phyloP scores from a whole-genome alignment of 2,113 vertebrate genomes.

The Anser cygnoides region DNA sequence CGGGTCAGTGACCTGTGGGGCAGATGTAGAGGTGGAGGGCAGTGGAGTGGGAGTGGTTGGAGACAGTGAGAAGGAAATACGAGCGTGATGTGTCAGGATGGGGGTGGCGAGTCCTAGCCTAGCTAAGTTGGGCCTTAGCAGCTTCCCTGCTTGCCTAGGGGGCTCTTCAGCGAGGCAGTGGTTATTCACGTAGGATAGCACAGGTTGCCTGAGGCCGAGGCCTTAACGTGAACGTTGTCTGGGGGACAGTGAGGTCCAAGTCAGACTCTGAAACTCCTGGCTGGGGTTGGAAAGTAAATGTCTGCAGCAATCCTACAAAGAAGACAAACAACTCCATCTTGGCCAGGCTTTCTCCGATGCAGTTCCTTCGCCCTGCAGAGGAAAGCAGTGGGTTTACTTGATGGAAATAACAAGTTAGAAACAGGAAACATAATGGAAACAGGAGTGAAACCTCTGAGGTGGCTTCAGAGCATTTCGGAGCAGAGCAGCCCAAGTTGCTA shows the following conservation, averaged over 20 bases:
- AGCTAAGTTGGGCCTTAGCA: background rate
- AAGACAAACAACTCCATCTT: slow-evolving; percentile 78
- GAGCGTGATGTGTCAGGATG: background rate
- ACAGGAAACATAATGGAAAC: background rate
- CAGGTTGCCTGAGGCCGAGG: slow-evolving; percentile 71
- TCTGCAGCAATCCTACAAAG: slow-evolving; percentile 74
- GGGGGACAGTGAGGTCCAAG: slow-evolving; percentile 65
- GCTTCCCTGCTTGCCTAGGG: background rate
- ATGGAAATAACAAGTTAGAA: background rate
- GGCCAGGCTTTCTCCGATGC: slow-evolving; percentile 76
- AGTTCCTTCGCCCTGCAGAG: slow-evolving; percentile 74
- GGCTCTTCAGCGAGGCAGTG: background rate
- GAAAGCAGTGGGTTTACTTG: background rate
- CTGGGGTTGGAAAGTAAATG: slow-evolving; percentile 70
- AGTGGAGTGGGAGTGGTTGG: background rate
- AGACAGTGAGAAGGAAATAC: background rate
- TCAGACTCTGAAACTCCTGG: slow-evolving; percentile 48
- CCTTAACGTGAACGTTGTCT: slow-evolving; percentile 73
- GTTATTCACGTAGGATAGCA: slow-evolving; percentile 52
- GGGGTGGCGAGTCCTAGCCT: background rate
- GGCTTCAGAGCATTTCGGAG: background rate
- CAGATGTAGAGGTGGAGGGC: background rate
- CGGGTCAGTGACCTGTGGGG: background rate
- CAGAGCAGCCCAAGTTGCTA: background rate
- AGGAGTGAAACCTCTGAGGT: background rate